These are phyloP conservation scores for Polia nebulosa DNA, from an alignment of 2,888 invertebrate species.

Conservation along the genomic window DNA sequence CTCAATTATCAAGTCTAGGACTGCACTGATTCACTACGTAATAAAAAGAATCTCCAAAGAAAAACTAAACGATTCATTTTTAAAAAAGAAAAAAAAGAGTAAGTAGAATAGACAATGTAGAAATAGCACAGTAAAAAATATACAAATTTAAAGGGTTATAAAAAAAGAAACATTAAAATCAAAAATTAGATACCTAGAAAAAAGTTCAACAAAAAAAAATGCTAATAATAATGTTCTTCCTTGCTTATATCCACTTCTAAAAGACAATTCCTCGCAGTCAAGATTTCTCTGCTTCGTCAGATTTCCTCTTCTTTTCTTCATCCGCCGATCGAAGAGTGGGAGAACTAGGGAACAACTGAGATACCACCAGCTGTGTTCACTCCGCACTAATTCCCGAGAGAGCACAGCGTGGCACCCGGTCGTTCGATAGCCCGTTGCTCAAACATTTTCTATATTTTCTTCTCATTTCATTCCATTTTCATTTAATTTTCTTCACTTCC, in stretches of 20 bases:
- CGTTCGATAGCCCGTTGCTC: conserved; percentile 90
- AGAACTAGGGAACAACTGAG: conserved; percentile 95
- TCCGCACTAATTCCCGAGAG: conserved; percentile 94
- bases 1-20: too few species aligned
- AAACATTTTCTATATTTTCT: conserved; percentile 43
- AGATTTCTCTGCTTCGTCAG: not conserved
- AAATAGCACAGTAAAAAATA: too few species aligned
- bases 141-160: not conserved
- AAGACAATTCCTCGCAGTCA: not conserved
- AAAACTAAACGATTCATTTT: not conserved
- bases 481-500: not conserved
- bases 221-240: not conserved
- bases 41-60: not conserved
- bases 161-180: too few species aligned
- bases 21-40: too few species aligned
- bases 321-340: conserved; percentile 66
- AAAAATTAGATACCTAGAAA: too few species aligned
- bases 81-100: conserved; percentile 1
- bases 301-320: conserved; percentile 16
- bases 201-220: not conserved
- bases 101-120: not conserved
- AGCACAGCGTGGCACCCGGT: conserved; percentile 99
- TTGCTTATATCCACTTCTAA: not conserved
- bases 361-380: conserved; percentile 99
- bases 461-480: conserved; percentile 23